phyloP scores from a whole-genome alignment of 1,140 invertebrate genomes.

The Drosophila tristis region DNA sequence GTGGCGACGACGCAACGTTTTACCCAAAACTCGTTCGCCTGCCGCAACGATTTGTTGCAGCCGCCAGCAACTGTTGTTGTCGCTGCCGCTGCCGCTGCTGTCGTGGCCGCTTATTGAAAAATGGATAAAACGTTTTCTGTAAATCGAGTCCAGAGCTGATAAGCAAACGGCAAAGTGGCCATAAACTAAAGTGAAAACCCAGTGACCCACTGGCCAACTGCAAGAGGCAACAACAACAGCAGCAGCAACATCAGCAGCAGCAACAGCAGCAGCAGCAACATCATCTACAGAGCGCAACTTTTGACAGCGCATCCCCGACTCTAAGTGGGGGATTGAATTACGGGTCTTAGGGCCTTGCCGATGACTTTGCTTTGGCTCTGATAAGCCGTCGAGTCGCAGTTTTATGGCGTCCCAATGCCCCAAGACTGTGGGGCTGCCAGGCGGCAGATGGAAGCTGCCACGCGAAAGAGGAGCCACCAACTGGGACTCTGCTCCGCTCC shows the following conservation, averaged over 20 bases:
- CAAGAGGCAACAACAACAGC: conserved; percentile 1
- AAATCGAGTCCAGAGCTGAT: conserved; percentile 75
- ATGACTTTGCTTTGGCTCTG: conserved; percentile 31
- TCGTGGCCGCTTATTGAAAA: conserved; percentile 74
- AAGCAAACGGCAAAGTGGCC: conserved; percentile 62
- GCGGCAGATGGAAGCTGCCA: conserved; percentile 4
- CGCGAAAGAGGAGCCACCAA: not conserved
- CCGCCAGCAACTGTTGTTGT: conserved; percentile 11
- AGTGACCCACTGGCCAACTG: conserved; percentile 74
- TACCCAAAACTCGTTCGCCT: conserved; percentile 50
- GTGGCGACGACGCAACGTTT: conserved; percentile 23
- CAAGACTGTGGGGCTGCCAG: conserved; percentile 18
- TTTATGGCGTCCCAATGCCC: conserved; percentile 56
- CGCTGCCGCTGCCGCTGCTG: conserved; percentile 5
- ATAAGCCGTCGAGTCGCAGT: conserved; percentile 55
- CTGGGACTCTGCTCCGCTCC: conserved; percentile 12
- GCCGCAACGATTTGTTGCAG: conserved; percentile 42
- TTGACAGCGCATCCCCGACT: conserved; percentile 8
- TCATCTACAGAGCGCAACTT: not conserved
- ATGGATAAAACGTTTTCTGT: conserved; percentile 70
- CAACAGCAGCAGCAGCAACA: not conserved
- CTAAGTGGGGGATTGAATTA: conserved; percentile 16
- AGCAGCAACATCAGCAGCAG: not conserved
- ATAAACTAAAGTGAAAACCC: conserved; percentile 79
- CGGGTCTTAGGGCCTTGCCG: conserved; percentile 39